phyloP scores from a whole-genome alignment of 2,888 invertebrate genomes.

The Digitonthophagus gazella region DNA sequence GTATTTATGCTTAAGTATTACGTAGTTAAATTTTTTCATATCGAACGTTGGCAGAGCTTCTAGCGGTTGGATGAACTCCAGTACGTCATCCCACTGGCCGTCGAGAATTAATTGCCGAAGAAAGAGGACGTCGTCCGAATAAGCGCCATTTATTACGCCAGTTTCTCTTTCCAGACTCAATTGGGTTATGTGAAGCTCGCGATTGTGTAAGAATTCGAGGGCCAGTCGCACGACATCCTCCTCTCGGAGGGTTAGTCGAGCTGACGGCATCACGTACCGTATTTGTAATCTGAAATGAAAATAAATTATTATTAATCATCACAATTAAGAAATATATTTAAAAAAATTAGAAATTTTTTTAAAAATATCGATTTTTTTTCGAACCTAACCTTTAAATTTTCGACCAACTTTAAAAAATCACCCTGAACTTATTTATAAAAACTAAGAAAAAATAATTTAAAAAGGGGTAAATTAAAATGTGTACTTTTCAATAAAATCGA shows the following conservation, averaged over 20 bases:
- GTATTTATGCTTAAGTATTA: slow-evolving; percentile 89
- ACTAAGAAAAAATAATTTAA: too few species aligned
- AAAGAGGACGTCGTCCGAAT: slow-evolving; percentile 91
- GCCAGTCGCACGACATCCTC: slow-evolving; percentile 85
- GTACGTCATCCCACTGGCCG: slow-evolving; percentile 97
- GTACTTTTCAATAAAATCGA: too few species aligned
- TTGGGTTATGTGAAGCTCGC: slow-evolving; percentile 89
- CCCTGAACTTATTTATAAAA: too few species aligned
- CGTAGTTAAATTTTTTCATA: slow-evolving; percentile 79
- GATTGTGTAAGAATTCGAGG: slow-evolving; percentile 82
- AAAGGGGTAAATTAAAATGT: too few species aligned
- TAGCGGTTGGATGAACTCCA: slow-evolving; percentile 93
- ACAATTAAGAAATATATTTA: not conserved
- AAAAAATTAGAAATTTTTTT: not conserved
- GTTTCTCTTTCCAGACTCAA: slow-evolving; percentile 91
- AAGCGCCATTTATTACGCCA: slow-evolving; percentile 90
- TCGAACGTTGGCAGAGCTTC: slow-evolving; percentile 81
- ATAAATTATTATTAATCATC: not conserved
- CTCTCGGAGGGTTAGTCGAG: slow-evolving; percentile 80
- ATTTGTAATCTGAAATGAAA: slow-evolving; percentile 46
- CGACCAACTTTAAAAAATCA: too few species aligned
- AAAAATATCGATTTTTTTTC: too few species aligned
- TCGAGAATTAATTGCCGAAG: slow-evolving; percentile 91
- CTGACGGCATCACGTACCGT: slow-evolving; percentile 71
- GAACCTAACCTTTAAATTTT: too few species aligned